These are phyloP conservation scores for Enteromius viviparus DNA, from an alignment of 2,797 vertebrate genomes.

Conservation along the genomic window DNA sequence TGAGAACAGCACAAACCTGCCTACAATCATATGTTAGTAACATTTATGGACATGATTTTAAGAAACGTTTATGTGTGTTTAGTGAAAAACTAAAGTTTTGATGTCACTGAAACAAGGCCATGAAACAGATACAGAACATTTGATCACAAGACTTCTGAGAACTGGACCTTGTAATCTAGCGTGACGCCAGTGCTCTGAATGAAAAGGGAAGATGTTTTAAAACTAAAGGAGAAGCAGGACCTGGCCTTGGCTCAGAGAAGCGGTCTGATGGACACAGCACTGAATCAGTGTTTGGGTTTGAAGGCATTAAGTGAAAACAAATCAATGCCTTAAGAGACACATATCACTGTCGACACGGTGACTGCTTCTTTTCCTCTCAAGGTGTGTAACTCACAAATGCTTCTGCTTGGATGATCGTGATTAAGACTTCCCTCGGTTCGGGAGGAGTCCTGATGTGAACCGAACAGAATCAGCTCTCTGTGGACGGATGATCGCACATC, in stretches of 20 bases:
- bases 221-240: background rate
- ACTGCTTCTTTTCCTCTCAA: background rate
- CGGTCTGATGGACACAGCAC: conserved; percentile 15
- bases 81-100: too few relatives aligned
- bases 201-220: background rate
- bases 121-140: background rate
- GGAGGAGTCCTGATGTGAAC: background rate
- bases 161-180: too few relatives aligned
- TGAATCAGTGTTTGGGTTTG: conserved; percentile 11
- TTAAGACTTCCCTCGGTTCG: background rate
- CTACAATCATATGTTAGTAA: too few relatives aligned
- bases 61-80: too few relatives aligned
- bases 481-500: background rate
- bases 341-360: background rate
- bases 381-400: background rate
- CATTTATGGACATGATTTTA: too few relatives aligned
- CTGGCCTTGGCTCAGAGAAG: conserved; percentile 25
- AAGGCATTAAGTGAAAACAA: conserved; percentile 15
- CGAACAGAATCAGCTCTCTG: background rate
- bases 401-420: background rate
- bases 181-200: background rate
- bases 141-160: background rate
- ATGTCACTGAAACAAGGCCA: too few relatives aligned
- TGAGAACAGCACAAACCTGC: too few relatives aligned
- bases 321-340: conserved; percentile 8